These are phyloP conservation scores for Coilia nasus DNA, from an alignment of 2,797 vertebrate genomes.

Conservation along the genomic window DNA sequence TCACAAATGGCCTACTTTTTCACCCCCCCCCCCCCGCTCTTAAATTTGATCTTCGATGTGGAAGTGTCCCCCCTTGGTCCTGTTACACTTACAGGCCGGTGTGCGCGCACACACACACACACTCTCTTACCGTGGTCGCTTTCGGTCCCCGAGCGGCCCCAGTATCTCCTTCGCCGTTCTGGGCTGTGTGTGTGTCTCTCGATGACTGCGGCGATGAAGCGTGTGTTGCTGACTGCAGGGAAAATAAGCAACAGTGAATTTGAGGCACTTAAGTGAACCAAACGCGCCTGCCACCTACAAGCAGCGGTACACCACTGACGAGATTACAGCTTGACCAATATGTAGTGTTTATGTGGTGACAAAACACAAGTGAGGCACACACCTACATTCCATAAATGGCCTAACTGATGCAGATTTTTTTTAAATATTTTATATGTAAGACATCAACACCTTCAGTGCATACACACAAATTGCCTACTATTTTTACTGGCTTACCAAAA, in stretches of 20 bases:
- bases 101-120: background rate
- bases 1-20: background rate
- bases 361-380: background rate
- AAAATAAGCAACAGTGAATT: background rate
- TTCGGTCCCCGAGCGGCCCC: constrained; percentile 96
- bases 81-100: background rate
- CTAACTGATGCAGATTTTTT: background rate
- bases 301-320: background rate
- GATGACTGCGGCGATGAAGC: constrained; percentile 96
- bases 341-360: background rate
- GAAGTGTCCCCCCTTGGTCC: background rate
- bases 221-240: constrained; percentile 91
- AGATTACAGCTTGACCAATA: background rate
- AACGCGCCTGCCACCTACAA: no score
- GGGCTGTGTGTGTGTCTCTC: constrained; percentile 96
- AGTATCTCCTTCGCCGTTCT: constrained; percentile 92
- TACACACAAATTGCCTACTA: background rate
- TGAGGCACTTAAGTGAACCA: background rate
- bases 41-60: constrained; percentile 27
- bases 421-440: background rate
- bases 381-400: background rate
- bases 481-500: background rate
- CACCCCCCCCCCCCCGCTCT: background rate
- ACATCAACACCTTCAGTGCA: background rate
- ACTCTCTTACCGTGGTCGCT: constrained; percentile 93